Base-by-base conservation (phyloP, 2,113 vertebrate genomes). In the Myiopsitta monachus region DNA sequence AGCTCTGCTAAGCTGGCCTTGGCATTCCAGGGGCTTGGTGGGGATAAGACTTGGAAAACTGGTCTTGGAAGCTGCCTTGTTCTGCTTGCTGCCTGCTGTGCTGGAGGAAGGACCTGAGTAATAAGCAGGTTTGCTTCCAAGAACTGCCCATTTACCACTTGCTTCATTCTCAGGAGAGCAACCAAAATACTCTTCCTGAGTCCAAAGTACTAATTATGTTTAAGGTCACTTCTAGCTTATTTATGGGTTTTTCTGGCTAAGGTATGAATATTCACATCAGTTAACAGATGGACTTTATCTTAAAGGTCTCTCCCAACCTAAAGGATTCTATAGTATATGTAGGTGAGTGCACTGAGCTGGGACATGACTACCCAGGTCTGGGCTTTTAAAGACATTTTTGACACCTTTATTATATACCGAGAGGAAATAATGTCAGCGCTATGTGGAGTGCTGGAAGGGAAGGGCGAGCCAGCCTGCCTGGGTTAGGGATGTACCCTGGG, bases 201-300 rank as follows among this genome's bases (percentile, higher is more conserved):
- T 38, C 85, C 89, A 57, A 90, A 83, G 81, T 62, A 28, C 62
- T 94, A 70, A 66, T 93, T 74, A 86, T 11, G 51, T 55, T 78
- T 86, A 93, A 96, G 90, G 92, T 94, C 83, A 93, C 61, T 62
- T 74, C 6, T 31, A 38, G 55, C 49, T 63, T 78, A 88, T 91
- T 96, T 74, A 82, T 91, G 66, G 18, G 3, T 2, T 49, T 66
- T 83, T 49, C 67, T 66, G 36, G 28, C 57, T 36, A 17, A 66
- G 36, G 33, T 14, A 39, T 39, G 62, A 78, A 36, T 75, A 44
- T 24, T 89, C 63, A 26, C 73, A 47, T 62, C n/a, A 36, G n/a
- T 76, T 76, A 36, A 36, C 24, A 22, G 73, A 36, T 59, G 41
- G 43, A 61, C 55, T 76, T 14, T 14, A 19, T 28, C 43, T 59